Conservation (phyloP, 2,797 vertebrate species). For the Sciurus vulgaris region DNA sequence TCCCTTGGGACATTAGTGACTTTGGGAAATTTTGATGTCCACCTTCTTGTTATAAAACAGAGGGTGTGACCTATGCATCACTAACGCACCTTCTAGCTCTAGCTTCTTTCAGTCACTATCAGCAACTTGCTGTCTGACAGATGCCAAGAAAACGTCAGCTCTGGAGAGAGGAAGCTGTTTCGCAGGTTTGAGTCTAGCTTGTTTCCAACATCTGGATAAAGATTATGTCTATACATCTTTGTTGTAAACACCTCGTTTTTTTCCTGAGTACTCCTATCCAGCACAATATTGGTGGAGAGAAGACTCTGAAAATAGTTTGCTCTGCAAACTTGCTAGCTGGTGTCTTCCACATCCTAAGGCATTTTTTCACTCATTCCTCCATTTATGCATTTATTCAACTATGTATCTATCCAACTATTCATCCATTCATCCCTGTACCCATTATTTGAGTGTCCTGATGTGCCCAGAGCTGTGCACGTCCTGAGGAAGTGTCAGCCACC, state of each 20-base stretch:
- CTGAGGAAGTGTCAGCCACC: not conserved
- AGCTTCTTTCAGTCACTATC: not conserved
- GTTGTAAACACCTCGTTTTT: not conserved
- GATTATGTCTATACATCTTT: not conserved
- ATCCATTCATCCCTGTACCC: not conserved
- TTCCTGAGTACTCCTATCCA: not conserved
- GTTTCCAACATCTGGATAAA: not conserved
- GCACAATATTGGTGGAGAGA: not conserved
- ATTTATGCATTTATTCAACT: not conserved
- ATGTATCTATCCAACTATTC: not conserved
- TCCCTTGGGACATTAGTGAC: not conserved
- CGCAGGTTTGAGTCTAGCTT: not conserved
- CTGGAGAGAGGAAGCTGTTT: not conserved
- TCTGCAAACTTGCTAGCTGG: conserved; percentile 6
- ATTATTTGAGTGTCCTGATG: not conserved
- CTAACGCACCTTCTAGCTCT: not conserved
- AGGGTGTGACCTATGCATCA: not conserved
- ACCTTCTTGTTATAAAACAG: not conserved
- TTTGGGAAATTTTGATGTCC: not conserved
- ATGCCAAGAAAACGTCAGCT: not conserved
- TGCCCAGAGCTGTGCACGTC: not conserved
- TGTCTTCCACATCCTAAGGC: not conserved
- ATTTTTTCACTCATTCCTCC: not conserved
- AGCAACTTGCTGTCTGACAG: not conserved
- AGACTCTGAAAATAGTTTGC: not conserved